Base-by-base conservation (phyloP, 2,888 invertebrate species). In the Coenonympha arcania region DNA sequence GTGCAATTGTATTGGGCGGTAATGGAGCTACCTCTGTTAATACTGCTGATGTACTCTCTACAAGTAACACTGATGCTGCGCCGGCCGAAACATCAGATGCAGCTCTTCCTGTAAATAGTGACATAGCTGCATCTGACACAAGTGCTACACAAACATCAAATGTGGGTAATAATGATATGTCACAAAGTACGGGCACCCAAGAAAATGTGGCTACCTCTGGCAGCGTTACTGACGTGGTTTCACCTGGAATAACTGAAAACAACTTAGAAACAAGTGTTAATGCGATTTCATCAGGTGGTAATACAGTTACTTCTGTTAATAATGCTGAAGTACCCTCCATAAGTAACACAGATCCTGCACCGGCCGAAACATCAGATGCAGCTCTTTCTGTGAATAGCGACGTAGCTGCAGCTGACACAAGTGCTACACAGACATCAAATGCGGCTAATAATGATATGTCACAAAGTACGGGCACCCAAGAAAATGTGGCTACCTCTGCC, bases 231-330 rank as follows among this genome's bases (percentile, higher is more conserved):
- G 43, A 30, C 1, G 22, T 20, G 18, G 46, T 13, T 5, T 28
- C 40, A 39, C 16, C 41, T 13, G 31, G 42, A 26, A 36, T 30
- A 18, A 16, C 28, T 34, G 42, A 40, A 15, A n/a, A 47, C 19
- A 19, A 13, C 5, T 16, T 26, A 16, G 20, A 26, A 19, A 37
- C 18, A 13, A 24, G 31, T 33, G 11, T 26, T 15, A 31, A 31
- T 11, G 31, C 20, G 30, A n/a, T 16, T 3, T 20, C 46, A 4
- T 18, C 18, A 30, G 41, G 18, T 30, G 19, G 9, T n/a, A 22
- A 11, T 41, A 5, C 18, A 11, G 18, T 2, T 31, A 13, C 20
- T 3, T 18, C 20, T 11, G 28, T 4, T 19, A 31, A 15, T 22
- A 28, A 22, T 43, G 19, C 30, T 13, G 6, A 13, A 5, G 30